phyloP scores from a whole-genome alignment of 2,113 vertebrate species.

The Xenotilapia flavipinnis region DNA sequence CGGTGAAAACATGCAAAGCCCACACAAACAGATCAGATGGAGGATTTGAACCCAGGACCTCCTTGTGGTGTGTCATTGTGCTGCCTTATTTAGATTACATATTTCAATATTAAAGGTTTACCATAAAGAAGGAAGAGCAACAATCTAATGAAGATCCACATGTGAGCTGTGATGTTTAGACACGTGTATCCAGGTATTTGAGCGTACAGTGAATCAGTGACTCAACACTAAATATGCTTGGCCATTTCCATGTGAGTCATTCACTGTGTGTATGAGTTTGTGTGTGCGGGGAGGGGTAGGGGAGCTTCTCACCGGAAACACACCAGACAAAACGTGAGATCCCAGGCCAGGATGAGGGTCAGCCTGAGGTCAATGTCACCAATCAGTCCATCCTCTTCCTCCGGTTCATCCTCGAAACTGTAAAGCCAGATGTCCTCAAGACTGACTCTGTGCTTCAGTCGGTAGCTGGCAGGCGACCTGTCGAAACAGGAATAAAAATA shows the following conservation, averaged over 20 bases:
- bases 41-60: neutral
- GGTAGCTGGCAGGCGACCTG: constrained; percentile 64
- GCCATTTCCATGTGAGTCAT: neutral
- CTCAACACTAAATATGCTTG: neutral
- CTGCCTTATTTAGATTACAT: neutral
- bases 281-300: neutral
- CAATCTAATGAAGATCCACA: neutral
- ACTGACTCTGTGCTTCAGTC: constrained; percentile 56
- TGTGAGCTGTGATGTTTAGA: neutral
- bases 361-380: constrained; percentile 25
- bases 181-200: neutral
- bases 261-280: neutral
- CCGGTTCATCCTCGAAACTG: constrained; percentile 32
- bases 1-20: neutral
- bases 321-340: constrained; percentile 47
- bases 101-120: neutral
- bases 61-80: neutral
- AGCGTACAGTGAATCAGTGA: neutral
- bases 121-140: neutral
- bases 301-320: constrained; percentile 56
- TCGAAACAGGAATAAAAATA: neutral
- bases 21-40: neutral
- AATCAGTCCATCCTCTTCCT: neutral
- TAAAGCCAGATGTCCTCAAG: constrained; percentile 51
- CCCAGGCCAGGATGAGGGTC: constrained; percentile 55